phyloP scores from a whole-genome alignment of 64 coral and sea anemone genomes.

The Montipora cactus region DNA sequence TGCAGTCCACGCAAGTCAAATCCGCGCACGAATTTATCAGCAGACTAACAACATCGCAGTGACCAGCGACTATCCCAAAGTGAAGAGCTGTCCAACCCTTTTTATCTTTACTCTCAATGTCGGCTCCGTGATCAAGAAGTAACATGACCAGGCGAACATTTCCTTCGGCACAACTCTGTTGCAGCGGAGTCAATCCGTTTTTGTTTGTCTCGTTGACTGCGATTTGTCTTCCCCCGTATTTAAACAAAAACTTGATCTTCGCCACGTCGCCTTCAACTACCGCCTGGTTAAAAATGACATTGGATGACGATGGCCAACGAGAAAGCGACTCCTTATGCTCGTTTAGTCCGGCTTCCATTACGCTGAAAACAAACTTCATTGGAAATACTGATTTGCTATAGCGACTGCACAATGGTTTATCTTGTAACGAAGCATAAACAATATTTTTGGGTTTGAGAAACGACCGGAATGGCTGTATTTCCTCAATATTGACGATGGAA shows the following conservation, averaged over 20 bases:
- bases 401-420: too few species aligned
- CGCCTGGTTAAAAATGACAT: conserved; percentile 64
- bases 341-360: conserved; percentile 26
- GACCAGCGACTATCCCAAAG: conserved; percentile 34
- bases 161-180: conserved; percentile 56
- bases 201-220: conserved; percentile 50
- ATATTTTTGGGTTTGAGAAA: not conserved
- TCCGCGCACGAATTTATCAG: conserved; percentile 65
- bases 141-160: conserved; percentile 34
- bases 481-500: not conserved
- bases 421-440: not conserved
- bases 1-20: conserved; percentile 49
- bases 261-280: conserved; percentile 66
- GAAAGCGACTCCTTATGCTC: conserved; percentile 34
- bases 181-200: conserved; percentile 59
- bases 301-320: conserved; percentile 56
- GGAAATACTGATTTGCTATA: not conserved
- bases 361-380: conserved; percentile 35
- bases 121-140: conserved; percentile 61
- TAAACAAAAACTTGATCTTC: conserved; percentile 67
- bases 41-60: conserved; percentile 44
- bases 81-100: conserved; percentile 57
- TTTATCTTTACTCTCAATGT: conserved; percentile 34
- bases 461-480: not conserved
- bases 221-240: conserved; percentile 66